phyloP scores from a whole-genome alignment of 2,888 invertebrate species.

The Trichopria drosophilae region DNA sequence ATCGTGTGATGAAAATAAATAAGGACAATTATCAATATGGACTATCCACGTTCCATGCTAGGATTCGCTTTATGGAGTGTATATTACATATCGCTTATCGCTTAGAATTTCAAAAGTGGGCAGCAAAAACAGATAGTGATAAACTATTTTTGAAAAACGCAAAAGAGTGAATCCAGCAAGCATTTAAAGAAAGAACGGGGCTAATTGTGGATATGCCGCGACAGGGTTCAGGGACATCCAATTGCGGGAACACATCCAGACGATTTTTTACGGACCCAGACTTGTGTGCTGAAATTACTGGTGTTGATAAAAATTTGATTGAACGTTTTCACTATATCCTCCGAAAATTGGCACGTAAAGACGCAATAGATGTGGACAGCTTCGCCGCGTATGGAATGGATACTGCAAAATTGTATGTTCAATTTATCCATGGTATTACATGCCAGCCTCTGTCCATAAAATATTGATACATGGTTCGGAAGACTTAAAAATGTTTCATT shows the following conservation, averaged over 20 bases:
- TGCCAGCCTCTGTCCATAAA: slow-evolving; percentile 4
- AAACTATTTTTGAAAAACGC: neutral
- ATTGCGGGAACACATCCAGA: neutral
- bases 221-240: neutral
- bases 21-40: neutral
- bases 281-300: neutral
- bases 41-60: neutral
- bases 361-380: slow-evolving; percentile 2
- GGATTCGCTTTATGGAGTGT: slow-evolving; percentile 5
- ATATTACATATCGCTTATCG: no score
- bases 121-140: neutral
- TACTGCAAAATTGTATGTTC: slow-evolving; percentile 1
- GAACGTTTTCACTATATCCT: slow-evolving; percentile 1
- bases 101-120: slow-evolving; percentile 2
- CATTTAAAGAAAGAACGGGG: neutral
- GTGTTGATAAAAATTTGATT: no score
- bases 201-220: neutral
- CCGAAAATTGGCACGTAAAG: neutral
- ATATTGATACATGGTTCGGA: slow-evolving; percentile 3
- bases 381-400: neutral
- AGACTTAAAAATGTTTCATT: slow-evolving; percentile 18
- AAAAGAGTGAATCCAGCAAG: no score
- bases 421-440: no score
- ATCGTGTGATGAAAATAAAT: neutral
- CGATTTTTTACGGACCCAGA: slow-evolving; percentile 10